Base-by-base conservation (phyloP, 1,140 invertebrate genomes). In the Tachypleus tridentatus region DNA sequence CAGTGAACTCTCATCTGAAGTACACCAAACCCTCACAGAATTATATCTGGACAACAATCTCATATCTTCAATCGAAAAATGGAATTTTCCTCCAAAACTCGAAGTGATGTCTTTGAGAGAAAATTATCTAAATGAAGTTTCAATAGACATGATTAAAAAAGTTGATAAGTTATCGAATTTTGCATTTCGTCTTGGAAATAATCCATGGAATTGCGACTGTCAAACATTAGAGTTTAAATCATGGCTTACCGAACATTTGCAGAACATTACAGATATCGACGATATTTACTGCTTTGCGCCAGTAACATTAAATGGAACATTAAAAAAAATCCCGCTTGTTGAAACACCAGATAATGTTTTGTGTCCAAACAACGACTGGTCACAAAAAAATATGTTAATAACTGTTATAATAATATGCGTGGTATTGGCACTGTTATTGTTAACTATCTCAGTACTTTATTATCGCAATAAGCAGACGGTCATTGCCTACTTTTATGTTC, bases 121-220 rank as follows among this genome's bases (percentile, higher is more conserved):
- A 49, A 74, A 74, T 61, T 29, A 29, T 29, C 2, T 29, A 29
- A 29, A 29, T 29, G 29, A 29, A 29, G 0, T 29, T 29, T 29
- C 57, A 64, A 10, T 50, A 74, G 3, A 63, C 50, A 9, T 52
- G 53, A 10, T 49, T 73, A 11, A 62, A 64, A 7, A 4, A 6
- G 29, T 49, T 58, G 8, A 56, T 72, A n/a, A 60, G 68, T 11
- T 57, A 67, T 49, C 70, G 65, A n/a, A 58, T 63, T 51, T 59
- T 62, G n/a, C 56, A 47, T 7, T 74, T 8, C 62, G 61, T 52
- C 62, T 89, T 0, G 76, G 81, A 29, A 72, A 76, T 4, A 88
- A 88, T 76, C 83, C 83, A 0, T 85, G 83, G 79, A 58, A 58
- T 3, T 89, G 87, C 72, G 77, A 82, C 52, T 89, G 87, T 71